These are phyloP conservation scores for Adelges cooleyi DNA, from an alignment of 1,140 invertebrate genomes.

Conservation along the genomic window DNA sequence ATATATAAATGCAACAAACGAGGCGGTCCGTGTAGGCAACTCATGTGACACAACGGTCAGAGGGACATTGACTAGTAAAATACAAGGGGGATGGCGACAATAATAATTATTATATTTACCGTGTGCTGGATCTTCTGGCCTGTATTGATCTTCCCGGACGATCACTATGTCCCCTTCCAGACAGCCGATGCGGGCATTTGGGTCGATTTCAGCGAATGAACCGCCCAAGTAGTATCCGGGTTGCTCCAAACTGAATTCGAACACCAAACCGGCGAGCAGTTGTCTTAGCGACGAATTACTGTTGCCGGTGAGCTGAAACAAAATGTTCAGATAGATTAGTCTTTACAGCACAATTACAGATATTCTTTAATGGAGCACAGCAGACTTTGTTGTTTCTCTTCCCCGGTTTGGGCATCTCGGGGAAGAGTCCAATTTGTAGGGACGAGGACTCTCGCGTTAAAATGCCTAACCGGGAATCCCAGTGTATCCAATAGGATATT, in stretches of 20 bases:
- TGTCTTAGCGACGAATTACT: slow-evolving; percentile 29
- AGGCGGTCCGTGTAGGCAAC: neutral
- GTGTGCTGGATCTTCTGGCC: slow-evolving; percentile 12
- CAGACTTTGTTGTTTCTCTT: too few species aligned
- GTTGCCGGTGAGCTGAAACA: slow-evolving; percentile 32
- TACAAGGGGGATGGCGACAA: neutral
- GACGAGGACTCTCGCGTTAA: too few species aligned
- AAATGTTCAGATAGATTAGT: neutral
- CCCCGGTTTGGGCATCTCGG: too few species aligned
- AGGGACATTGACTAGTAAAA: neutral
- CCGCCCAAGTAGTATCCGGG: slow-evolving; percentile 38
- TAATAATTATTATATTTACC: slow-evolving; percentile 9
- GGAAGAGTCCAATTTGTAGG: too few species aligned
- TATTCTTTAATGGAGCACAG: too few species aligned
- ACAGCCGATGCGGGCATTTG: slow-evolving; percentile 35
- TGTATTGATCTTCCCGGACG: slow-evolving; percentile 33
- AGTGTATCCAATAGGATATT: too few species aligned
- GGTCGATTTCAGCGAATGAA: slow-evolving; percentile 37
- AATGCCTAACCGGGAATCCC: too few species aligned
- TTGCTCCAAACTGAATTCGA: slow-evolving; percentile 31
- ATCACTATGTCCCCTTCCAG: slow-evolving; percentile 38
- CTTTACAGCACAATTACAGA: too few species aligned
- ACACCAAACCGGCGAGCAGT: slow-evolving; percentile 27
- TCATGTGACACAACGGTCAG: neutral
- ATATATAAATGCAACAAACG: too few species aligned